Evolutionary conservation across 2,888 invertebrate genomes (phyloP).

Genomic region (Phengaris alcon): DNA sequence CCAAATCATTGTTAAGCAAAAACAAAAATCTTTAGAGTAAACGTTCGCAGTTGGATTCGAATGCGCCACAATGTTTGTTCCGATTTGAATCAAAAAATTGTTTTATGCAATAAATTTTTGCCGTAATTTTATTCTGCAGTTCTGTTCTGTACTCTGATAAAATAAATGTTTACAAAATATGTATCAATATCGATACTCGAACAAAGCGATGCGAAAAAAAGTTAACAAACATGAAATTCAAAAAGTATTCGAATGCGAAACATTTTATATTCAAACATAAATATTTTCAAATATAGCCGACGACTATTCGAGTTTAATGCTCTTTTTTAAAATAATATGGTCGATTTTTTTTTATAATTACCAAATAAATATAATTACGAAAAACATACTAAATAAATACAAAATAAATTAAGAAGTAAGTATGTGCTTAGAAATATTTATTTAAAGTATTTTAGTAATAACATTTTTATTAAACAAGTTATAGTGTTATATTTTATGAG

Average conservation of each 20-base stretch:
- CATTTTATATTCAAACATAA: not conserved
- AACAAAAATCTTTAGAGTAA: not conserved
- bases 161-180: slow-evolving; percentile 6
- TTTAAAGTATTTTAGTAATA: no score
- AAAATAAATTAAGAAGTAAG: no score
- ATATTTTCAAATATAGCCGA: no score
- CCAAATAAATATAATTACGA: no score
- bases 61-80: slow-evolving; percentile 21
- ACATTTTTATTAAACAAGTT: no score
- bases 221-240: slow-evolving; percentile 5
- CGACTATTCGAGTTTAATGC: no score
- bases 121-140: not conserved
- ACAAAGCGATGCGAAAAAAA: not conserved
- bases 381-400: no score
- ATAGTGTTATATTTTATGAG: no score
- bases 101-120: slow-evolving; percentile 9
- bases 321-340: no score
- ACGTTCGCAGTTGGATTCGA: slow-evolving; percentile 1
- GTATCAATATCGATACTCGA: slow-evolving; percentile 13
- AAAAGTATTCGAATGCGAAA: not conserved
- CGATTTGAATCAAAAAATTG: slow-evolving; percentile 13
- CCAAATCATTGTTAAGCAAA: no score
- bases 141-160: not conserved
- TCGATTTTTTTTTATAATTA: not conserved
- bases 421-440: no score